phyloP scores from a whole-genome alignment of 2,888 invertebrate genomes.

The Brassicogethes aeneus region DNA sequence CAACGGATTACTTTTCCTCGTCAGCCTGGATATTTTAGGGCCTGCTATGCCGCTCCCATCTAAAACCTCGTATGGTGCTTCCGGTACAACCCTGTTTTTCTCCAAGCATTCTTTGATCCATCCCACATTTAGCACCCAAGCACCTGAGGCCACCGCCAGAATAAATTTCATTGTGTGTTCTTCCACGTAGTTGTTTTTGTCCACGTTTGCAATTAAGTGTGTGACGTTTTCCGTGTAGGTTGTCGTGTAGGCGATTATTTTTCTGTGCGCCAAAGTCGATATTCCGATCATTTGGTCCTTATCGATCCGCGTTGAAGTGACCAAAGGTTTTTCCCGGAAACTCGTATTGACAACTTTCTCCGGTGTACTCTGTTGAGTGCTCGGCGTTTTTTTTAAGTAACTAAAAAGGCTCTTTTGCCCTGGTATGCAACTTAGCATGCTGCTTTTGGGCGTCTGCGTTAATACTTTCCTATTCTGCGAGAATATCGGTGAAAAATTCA shows the following conservation, averaged over 20 bases:
- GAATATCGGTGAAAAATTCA: conserved; percentile 8
- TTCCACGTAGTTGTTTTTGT: conserved; percentile 27
- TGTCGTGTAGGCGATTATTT: conserved; percentile 27
- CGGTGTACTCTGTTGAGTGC: not conserved
- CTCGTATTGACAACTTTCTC: conserved; percentile 1
- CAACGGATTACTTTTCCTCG: conserved; percentile 34
- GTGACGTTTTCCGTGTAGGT: conserved; percentile 30
- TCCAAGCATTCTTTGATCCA: conserved; percentile 46
- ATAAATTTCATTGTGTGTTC: conserved; percentile 46
- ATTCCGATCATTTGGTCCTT: conserved; percentile 29
- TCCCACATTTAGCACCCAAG: conserved; percentile 49
- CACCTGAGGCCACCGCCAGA: conserved; percentile 47
- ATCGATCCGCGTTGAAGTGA: conserved; percentile 30
- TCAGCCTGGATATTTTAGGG: conserved; percentile 43
- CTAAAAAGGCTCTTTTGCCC: conserved; percentile 34
- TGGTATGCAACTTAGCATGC: conserved; percentile 25
- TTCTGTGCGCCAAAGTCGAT: conserved; percentile 28
- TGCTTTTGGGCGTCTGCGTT: conserved; percentile 12
- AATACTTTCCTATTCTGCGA: conserved; percentile 2
- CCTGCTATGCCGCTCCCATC: conserved; percentile 47
- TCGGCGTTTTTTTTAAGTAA: conserved; percentile 20
- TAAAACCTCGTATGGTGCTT: conserved; percentile 47
- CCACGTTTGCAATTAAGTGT: conserved; percentile 33
- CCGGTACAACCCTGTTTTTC: conserved; percentile 38
- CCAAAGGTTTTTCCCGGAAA: conserved; percentile 25